Percentiles rank a stretch among this genome's conserved stretches.
These are phyloP conservation scores for Drosophila azteca DNA, from an alignment of 1,140 invertebrate species.

Conservation along the genomic window DNA sequence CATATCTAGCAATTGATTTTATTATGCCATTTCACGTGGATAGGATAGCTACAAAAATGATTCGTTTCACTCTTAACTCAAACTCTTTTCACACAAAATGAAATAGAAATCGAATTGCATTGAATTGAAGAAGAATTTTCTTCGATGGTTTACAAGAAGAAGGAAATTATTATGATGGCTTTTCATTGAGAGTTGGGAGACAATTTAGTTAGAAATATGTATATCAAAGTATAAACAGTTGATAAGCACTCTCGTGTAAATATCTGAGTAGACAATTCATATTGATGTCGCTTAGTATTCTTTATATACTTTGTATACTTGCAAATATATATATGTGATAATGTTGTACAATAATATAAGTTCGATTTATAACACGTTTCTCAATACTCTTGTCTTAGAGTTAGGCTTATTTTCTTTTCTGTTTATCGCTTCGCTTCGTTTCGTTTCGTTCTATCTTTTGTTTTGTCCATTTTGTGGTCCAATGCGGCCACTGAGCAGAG, in stretches of 20 bases:
- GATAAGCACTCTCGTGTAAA: conserved; percentile 15
- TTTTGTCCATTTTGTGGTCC: conserved; percentile 5
- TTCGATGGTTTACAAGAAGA: conserved; percentile 9
- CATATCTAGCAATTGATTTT: conserved; percentile 22
- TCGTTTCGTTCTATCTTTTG: conserved; percentile 7
- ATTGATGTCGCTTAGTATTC: conserved; percentile 49
- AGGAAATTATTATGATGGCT: neutral
- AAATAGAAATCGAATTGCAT: neutral
- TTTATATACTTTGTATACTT: conserved; percentile 15
- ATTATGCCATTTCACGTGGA: conserved; percentile 15
- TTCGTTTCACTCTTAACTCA: conserved; percentile 21
- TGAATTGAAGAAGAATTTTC: too few species aligned
- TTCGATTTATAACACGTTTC: conserved; percentile 42
- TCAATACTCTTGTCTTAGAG: conserved; percentile 41
- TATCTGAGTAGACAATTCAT: conserved; percentile 38
- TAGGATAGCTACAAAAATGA: conserved; percentile 19
- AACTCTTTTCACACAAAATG: conserved; percentile 20
- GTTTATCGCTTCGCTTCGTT: conserved; percentile 35
- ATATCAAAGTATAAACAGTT: conserved; percentile 34
- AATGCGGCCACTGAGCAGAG: conserved; percentile 42
- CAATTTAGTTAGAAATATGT: conserved; percentile 11
- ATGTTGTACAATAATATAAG: conserved; percentile 38
- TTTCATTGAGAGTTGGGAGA: neutral
- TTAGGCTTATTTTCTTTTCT: conserved; percentile 21
- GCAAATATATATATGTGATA: conserved; percentile 45